Base-by-base conservation (phyloP, 2,113 vertebrate species). In the Irena cyanogastra region DNA sequence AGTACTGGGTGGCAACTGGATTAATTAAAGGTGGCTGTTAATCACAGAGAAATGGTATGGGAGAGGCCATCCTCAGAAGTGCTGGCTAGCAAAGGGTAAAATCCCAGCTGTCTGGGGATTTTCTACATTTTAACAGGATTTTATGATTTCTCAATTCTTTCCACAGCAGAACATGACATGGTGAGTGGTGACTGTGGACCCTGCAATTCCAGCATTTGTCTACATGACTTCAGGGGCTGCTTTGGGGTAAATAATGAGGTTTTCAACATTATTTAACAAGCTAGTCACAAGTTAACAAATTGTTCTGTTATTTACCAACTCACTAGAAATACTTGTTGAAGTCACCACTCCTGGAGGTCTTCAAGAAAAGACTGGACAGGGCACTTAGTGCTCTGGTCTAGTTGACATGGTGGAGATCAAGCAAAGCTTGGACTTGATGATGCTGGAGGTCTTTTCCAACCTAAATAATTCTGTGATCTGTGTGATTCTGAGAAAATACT, bases 171-270 rank as follows among this genome's bases (percentile, higher is more conserved):
- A 39, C 3, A 12, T 0, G 0, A 49, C 3, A 4, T 4, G 13
- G 18, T 2, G 9, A 47, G 44, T 0, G 6, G 42, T 5, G 60
- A 12, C 45, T 26, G 49, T 4, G 0, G 44, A 39, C 11, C 4
- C 23, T 8, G 35, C 0, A 2, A 50, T 45, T 76, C 44, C 54
- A 33, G 50, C 4, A 0, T 5, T 31, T 26, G 10, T 4, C 63
- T 10, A 1, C 0, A 0, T 7, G n/a, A 41, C 33, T 28, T 68
- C 35, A 12, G 50, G 19, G 61, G 15, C 6, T 53, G n/a, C 42
- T 79, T 35, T 20, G 12, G 41, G 8, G 20, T 30, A 70, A 70
- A 66, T 26, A 35, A 53, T 27, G 20, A 53, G 61, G 15, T 3
- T 27, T 89, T 47, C 4, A 89, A 76, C 21, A 35, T 27, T 18